phyloP scores from a whole-genome alignment of 2,797 vertebrate genomes.

The Glossophaga mutica region DNA sequence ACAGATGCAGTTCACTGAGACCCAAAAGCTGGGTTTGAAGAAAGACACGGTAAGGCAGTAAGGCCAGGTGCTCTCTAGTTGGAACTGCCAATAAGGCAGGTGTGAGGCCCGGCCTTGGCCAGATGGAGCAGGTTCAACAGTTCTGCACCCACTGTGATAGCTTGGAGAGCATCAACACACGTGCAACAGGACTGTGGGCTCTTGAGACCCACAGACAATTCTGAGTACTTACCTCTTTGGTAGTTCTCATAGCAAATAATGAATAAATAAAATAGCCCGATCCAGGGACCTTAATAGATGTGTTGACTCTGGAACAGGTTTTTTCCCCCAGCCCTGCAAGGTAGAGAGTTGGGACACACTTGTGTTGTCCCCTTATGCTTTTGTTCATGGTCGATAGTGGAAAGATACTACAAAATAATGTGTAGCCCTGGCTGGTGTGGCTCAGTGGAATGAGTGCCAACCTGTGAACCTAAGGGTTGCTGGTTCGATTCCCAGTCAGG shows the following conservation, averaged over 20 bases:
- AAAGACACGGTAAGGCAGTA: conserved; percentile 80
- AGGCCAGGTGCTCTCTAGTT: neutral
- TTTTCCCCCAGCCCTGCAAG: neutral
- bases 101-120: neutral
- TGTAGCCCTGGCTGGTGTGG: neutral
- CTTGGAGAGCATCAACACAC: neutral
- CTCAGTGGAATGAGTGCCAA: too few species aligned
- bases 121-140: accelerated
- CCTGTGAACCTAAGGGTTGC: too few species aligned
- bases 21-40: conserved; percentile 72
- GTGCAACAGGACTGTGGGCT: neutral
- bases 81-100: too few species aligned
- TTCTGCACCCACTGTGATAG: neutral
- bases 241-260: neutral
- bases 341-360: neutral
- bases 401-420: neutral
- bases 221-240: neutral
- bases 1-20: conserved; percentile 77
- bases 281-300: neutral
- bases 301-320: neutral
- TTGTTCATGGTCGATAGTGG: neutral
- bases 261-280: neutral
- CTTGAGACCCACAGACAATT: neutral
- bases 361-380: neutral
- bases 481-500: too few species aligned